phyloP scores from a whole-genome alignment of 2,797 vertebrate species.

The Pantherophis alleghaniensis region DNA sequence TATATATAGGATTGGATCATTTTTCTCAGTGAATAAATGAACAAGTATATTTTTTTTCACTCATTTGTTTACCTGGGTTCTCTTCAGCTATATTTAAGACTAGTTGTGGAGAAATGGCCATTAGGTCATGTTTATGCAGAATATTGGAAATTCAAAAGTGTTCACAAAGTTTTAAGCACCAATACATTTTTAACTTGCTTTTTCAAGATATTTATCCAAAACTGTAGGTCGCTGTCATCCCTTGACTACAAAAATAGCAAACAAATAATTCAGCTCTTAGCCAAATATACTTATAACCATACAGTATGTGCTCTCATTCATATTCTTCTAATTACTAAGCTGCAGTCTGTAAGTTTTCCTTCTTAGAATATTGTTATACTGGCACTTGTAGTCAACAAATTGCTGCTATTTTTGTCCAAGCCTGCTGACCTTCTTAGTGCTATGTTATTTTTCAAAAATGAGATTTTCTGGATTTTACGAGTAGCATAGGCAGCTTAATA shows the following conservation, averaged over 20 bases:
- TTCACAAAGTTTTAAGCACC: neutral
- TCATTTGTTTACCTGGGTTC: neutral
- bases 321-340: neutral
- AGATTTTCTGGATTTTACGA: neutral
- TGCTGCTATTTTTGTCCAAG: neutral
- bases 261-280: neutral
- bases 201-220: neutral
- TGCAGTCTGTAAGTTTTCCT: neutral
- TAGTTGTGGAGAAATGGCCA: neutral
- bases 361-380: neutral
- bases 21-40: neutral
- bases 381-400: neutral
- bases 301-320: neutral
- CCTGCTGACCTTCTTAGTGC: neutral
- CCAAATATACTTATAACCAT: neutral
- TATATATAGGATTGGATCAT: neutral
- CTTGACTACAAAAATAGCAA: neutral
- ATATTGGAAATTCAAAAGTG: neutral
- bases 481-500: conserved; percentile 6
- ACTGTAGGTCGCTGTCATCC: neutral
- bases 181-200: neutral
- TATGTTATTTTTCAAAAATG: conserved; percentile 5
- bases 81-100: neutral
- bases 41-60: neutral
- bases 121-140: neutral